phyloP scores from a whole-genome alignment of 2,113 vertebrate species.

The Salminus brasiliensis region DNA sequence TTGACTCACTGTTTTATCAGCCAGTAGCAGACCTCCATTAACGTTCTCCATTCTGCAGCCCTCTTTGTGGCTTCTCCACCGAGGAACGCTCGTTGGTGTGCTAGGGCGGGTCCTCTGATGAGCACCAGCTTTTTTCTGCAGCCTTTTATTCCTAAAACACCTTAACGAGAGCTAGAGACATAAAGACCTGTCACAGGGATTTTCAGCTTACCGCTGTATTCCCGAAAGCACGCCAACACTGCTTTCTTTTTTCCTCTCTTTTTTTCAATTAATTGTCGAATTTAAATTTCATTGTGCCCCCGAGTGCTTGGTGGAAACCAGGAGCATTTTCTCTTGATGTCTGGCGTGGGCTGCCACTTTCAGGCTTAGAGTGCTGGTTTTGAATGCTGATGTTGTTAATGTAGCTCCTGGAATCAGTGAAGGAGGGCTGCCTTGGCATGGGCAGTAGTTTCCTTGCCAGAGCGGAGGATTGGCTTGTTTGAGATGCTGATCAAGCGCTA shows the following conservation, averaged over 20 bases:
- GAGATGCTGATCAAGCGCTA: constrained; percentile 1
- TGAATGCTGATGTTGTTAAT: constrained; percentile 14
- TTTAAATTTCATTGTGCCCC: constrained; percentile 19
- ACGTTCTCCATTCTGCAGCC: constrained; percentile 25
- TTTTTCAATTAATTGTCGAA: constrained; percentile 28
- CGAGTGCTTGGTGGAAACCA: neutral
- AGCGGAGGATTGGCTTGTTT: neutral
- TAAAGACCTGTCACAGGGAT: constrained; percentile 16
- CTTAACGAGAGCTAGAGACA: constrained; percentile 6
- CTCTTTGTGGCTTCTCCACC: neutral
- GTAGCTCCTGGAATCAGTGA: neutral
- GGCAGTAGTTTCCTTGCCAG: constrained; percentile 1
- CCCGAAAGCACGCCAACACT: neutral
- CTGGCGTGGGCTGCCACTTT: neutral
- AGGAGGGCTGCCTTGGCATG: neutral
- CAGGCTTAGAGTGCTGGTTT: neutral
- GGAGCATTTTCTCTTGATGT: constrained; percentile 6
- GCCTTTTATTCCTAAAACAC: neutral
- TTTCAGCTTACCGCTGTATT: constrained; percentile 27
- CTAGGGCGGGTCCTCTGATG: neutral
- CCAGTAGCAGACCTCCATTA: constrained; percentile 35
- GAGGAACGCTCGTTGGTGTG: constrained; percentile 22
- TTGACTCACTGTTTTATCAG: constrained; percentile 44
- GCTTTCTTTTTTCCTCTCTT: neutral
- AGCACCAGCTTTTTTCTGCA: neutral